phyloP scores from a whole-genome alignment of 2,797 vertebrate species.

The Benthosema pterotum region DNA sequence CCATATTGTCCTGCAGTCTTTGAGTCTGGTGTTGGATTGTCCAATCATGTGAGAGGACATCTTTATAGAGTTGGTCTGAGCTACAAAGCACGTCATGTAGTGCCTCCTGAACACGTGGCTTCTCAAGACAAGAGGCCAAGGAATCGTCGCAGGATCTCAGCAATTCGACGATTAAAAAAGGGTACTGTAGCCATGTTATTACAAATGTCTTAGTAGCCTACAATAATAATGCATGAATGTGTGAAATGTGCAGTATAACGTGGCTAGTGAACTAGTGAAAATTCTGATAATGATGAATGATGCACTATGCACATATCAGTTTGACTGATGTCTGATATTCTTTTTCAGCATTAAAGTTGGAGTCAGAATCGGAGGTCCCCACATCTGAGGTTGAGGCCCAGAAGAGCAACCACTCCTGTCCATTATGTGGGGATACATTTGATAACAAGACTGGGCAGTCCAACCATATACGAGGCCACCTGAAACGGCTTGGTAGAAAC shows the following conservation, averaged over 20 bases:
- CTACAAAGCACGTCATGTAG: conserved; percentile 91
- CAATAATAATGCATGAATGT: too few relatives aligned
- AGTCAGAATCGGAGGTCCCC: conserved; percentile 77
- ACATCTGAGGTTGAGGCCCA: conserved; percentile 83
- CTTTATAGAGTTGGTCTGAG: conserved; percentile 93
- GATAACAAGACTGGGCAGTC: conserved; percentile 97
- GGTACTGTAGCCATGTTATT: conserved; percentile 71
- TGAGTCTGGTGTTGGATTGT: conserved; percentile 96
- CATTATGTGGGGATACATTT: conserved; percentile 95
- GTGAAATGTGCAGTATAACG: too few relatives aligned
- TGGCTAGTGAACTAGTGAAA: background rate
- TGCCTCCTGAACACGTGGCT: conserved; percentile 91
- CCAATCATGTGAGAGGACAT: conserved; percentile 96
- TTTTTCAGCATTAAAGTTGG: conserved; percentile 58
- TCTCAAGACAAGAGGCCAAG: conserved; percentile 93
- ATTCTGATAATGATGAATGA: background rate
- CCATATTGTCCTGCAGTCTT: conserved; percentile 96
- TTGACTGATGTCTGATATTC: conserved; percentile 8
- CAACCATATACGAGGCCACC: conserved; percentile 97
- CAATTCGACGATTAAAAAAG: conserved; percentile 90
- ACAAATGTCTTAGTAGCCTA: background rate
- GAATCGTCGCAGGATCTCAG: conserved; percentile 88
- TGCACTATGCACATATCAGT: background rate
- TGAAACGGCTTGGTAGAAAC: conserved; percentile 94
- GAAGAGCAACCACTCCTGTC: conserved; percentile 81